Evolutionary conservation across 2,113 vertebrate genomes (phyloP).

Genomic region (Myiopsitta monachus): DNA sequence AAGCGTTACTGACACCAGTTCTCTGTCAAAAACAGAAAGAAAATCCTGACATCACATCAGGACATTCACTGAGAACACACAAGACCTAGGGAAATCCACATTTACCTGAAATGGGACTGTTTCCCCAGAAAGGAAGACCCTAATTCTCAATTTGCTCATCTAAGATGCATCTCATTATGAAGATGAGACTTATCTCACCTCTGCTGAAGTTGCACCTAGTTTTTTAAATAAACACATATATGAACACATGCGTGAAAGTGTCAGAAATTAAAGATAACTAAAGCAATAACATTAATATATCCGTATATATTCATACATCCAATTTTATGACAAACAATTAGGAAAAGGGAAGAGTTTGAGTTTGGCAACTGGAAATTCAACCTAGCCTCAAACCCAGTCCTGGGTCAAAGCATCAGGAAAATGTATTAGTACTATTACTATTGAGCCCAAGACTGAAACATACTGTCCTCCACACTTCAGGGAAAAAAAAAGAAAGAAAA

Average conservation of each 20-base stretch:
- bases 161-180: background rate
- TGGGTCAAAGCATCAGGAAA: background rate
- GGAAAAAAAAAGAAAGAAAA: background rate
- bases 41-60: background rate
- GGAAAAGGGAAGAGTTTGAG: background rate
- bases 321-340: background rate
- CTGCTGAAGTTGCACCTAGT: background rate
- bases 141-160: background rate
- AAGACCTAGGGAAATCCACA: background rate
- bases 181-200: background rate
- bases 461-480: background rate
- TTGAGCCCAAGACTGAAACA: background rate
- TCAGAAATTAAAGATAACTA: background rate
- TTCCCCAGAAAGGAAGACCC: background rate
- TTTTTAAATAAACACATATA: background rate
- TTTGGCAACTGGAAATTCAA: background rate
- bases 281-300: background rate
- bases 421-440: background rate
- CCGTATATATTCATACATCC: background rate
- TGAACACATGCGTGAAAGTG: background rate
- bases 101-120: background rate
- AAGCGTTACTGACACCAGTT: background rate
- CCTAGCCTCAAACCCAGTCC: background rate
- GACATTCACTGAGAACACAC: background rate
- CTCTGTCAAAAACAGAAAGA: background rate